These are phyloP conservation scores for Platichthys stellatus DNA, from an alignment of 2,113 vertebrate species.

Conservation along the genomic window DNA sequence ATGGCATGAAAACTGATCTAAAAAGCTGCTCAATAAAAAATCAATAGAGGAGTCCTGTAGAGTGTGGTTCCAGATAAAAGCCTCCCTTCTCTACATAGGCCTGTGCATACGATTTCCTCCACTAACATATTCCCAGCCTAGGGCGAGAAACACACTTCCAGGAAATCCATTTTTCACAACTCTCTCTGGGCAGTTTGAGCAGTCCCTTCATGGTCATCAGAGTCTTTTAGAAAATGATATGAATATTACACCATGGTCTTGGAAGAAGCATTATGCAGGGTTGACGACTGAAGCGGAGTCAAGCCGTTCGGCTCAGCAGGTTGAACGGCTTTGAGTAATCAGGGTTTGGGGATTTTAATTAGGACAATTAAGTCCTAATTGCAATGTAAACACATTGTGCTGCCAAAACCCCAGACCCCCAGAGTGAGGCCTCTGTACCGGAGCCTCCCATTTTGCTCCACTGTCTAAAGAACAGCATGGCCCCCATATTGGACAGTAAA, in stretches of 20 bases:
- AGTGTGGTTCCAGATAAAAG: slow-evolving; percentile 43
- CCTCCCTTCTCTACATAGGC: slow-evolving; percentile 4
- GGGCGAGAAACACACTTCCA: slow-evolving; percentile 61
- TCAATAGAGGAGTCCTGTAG: slow-evolving; percentile 37
- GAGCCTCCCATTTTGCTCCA: slow-evolving; percentile 57
- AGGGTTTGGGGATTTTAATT: slow-evolving; percentile 77
- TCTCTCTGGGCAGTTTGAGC: slow-evolving; percentile 47
- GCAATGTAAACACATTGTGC: slow-evolving; percentile 79
- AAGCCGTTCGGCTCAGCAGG: slow-evolving; percentile 67
- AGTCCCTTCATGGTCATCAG: slow-evolving; percentile 64
- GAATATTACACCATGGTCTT: slow-evolving; percentile 50
- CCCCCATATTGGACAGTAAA: slow-evolving; percentile 20
- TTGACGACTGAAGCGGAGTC: slow-evolving; percentile 51
- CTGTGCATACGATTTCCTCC: slow-evolving; percentile 48
- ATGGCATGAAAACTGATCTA: slow-evolving; percentile 33
- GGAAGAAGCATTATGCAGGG: slow-evolving; percentile 34
- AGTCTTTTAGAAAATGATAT: slow-evolving; percentile 55
- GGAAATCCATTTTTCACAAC: slow-evolving; percentile 60
- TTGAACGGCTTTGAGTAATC: slow-evolving; percentile 64
- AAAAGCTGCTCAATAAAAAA: slow-evolving; percentile 56
- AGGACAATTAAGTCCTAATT: slow-evolving; percentile 82
- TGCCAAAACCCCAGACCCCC: slow-evolving; percentile 73
- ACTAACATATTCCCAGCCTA: slow-evolving; percentile 48
- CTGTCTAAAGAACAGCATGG: slow-evolving; percentile 53
- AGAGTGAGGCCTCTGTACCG: slow-evolving; percentile 68